Conservation (phyloP, 2,888 invertebrate genomes). For the Rotaria macrura region DNA sequence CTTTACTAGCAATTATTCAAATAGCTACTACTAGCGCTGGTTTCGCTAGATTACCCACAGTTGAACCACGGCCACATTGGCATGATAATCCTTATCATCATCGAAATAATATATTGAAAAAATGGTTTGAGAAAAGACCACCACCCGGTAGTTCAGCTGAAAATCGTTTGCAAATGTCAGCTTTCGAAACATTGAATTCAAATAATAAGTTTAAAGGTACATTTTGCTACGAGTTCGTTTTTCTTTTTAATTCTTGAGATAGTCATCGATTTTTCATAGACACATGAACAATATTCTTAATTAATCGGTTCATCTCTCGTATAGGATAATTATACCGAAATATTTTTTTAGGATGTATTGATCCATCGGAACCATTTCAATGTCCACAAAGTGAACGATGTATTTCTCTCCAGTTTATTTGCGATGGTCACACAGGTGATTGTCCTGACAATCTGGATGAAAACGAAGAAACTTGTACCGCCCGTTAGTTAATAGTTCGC, state of each 20-base stretch:
- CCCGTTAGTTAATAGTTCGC: not conserved
- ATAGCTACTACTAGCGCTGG: not conserved
- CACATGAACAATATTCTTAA: no score
- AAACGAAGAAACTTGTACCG: slow-evolving; percentile 30
- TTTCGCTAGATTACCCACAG: not conserved
- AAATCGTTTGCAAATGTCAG: not conserved
- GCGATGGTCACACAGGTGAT: slow-evolving; percentile 31
- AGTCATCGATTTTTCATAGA: no score
- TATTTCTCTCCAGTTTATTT: slow-evolving; percentile 32
- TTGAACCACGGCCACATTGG: not conserved
- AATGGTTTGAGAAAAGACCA: not conserved
- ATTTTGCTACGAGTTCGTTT: not conserved
- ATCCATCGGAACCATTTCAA: slow-evolving; percentile 32
- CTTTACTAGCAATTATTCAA: not conserved
- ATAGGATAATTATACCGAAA: no score
- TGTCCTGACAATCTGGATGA: slow-evolving; percentile 32
- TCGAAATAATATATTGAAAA: not conserved
- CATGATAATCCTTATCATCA: not conserved
- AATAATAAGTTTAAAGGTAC: not conserved
- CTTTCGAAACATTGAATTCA: not conserved
- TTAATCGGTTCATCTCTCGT: no score
- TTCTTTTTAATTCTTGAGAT: not conserved
- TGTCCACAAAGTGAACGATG: slow-evolving; percentile 31
- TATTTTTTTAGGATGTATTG: slow-evolving; percentile 25
- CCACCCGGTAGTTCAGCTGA: not conserved